Conservation (phyloP, 2,888 invertebrate genomes). For the Mantis religiosa region DNA sequence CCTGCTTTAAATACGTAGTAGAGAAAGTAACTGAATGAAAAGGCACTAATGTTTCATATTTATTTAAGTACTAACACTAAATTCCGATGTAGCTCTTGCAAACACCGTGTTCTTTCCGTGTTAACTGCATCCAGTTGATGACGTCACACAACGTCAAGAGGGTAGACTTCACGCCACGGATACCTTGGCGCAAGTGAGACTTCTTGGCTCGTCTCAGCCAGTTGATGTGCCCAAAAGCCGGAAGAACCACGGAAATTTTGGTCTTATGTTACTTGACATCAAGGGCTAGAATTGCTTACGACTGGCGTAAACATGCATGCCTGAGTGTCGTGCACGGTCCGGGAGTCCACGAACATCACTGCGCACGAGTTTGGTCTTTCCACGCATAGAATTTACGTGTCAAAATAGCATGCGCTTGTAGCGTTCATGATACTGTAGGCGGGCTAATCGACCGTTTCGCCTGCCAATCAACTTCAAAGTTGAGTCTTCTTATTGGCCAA, state of each 20-base stretch:
- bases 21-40: too few relatives aligned
- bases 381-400: background rate
- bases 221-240: background rate
- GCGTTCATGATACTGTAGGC: background rate
- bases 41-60: too few relatives aligned
- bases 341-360: background rate
- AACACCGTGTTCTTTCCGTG: background rate
- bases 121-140: background rate
- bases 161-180: background rate
- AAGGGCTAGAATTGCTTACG: background rate
- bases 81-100: too few relatives aligned
- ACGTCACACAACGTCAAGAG: background rate
- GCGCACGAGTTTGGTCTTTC: constrained; percentile 3
- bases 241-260: background rate
- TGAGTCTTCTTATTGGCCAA: constrained; percentile 29
- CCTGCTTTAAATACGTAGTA: too few relatives aligned
- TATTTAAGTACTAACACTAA: too few relatives aligned
- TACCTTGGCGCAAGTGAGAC: background rate
- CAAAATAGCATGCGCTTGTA: background rate
- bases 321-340: background rate
- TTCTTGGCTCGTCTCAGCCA: background rate
- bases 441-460: constrained; percentile 26
- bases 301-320: background rate
- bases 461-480: constrained; percentile 29
- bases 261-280: background rate